Base-by-base conservation (phyloP, 2,113 vertebrate species). In the Leucosticte australis region DNA sequence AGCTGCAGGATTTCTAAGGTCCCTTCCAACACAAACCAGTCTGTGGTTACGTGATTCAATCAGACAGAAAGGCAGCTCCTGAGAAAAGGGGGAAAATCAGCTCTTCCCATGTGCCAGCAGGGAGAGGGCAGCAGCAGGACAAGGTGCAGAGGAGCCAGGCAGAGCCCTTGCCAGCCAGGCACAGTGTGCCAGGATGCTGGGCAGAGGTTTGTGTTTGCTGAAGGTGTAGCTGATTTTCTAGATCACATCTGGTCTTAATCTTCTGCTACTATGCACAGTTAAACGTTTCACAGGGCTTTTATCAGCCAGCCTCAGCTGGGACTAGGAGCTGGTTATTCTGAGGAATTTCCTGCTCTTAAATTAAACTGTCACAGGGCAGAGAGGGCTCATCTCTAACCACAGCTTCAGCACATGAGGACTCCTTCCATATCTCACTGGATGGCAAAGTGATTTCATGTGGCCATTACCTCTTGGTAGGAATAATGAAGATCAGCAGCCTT, bases 281-380 rank as follows among this genome's bases (percentile, higher is more conserved):
- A 81, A 94, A 87, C 87, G 77, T 86, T 95, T 94, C 90, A 78
- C 95, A 67, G 78, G 1, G 41, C 46, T 95, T 96, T 92, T 94
- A 95, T 95, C 94, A 91, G 88, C 88, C 91, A 91, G 71, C 63
- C 89, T 94, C 88, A 60, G 68, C 47, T 89, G 84, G 68, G 94
- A 88, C 35, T 56, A 68, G 59, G 62, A 92, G 60, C 64, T 94
- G 94, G 68, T 87, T 96, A 90, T 91, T 95, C 86, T 23, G 15
- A 94, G 94, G 93, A 93, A 96, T 96, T 96, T 96, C 83, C 96
- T 97, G 86, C 90, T 93, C 95, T 70, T 89, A 94, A 86, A 92
- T 94, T 82, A 91, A 68, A 73, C 56, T 93, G 41, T 89, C 53
- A 37, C 39, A 87, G 47, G 35, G 46, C 62, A 82, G 87, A 91